Evolutionary conservation across 2,113 vertebrate genomes (phyloP), one percentile per base, ranked within the genome.

Genomic region (Todiramphus saurophagus): DNA sequence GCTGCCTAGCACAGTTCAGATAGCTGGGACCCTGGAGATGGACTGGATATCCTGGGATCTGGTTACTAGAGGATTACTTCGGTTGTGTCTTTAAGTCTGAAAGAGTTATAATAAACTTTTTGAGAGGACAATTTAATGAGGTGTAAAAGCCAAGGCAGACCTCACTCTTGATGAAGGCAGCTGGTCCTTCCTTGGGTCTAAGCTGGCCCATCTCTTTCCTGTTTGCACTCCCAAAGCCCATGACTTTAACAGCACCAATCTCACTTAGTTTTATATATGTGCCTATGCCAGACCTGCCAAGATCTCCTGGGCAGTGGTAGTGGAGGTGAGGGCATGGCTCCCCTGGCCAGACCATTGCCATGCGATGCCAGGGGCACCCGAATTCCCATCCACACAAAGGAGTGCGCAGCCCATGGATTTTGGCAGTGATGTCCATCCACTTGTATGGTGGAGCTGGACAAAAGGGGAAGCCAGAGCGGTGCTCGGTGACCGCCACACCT

Each of bases 401-500:
- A 66, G 58, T 1, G 1, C 8, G 5, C 18, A n/a, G 37, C 67
- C 51, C 12, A 2, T 3, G 58, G 83, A 4, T 73, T 58, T 30
- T 31, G 53, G 11, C 30, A 73, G 41, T 1, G 2, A 4, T 20
- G 16, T 50, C 55, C 33, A 28, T 10, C n/a, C 50, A 1, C 43
- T 41, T 37, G 16, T 0, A 0, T 24, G 64, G 9, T 53, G 59
- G 55, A 41, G 66, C 86, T 68, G 83, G 39, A 53, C 60, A 50
- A 14, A 16, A 83, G n/a, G 62, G 9, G 37, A 73, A 33, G 50
- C 59, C 0, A 0, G 31, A 1, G 50, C 0, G 1, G 31, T 44
- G 68, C 73, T 59, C 0, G 0, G 43, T 43, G 28, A 5, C 33
- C 2, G 2, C 62, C 21, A 15, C 67, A 83, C 55, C 79, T 93